phyloP scores from a whole-genome alignment of 2,888 invertebrate genomes.

The Pherbina coryleti region DNA sequence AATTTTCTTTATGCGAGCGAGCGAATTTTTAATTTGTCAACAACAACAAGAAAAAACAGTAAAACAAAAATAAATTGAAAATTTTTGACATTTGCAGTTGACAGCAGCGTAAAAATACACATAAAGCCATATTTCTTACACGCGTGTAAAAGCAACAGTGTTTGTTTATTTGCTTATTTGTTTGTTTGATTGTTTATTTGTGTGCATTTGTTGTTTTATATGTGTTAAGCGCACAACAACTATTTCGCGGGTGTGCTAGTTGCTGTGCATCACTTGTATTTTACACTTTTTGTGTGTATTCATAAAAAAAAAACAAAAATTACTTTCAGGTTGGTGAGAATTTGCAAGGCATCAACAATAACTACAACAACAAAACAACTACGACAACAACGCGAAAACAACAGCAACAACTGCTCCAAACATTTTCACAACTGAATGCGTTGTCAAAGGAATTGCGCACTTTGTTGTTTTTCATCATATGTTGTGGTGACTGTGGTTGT shows the following conservation, averaged over 20 bases:
- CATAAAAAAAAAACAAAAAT: no score
- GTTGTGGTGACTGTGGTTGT: background rate
- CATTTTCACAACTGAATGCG: conserved; percentile 23
- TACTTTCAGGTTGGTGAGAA: background rate
- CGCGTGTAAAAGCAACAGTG: background rate
- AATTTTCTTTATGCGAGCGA: background rate
- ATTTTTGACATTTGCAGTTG: conserved; percentile 1
- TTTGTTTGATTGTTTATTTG: background rate
- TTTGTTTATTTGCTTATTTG: background rate
- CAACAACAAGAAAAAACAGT: background rate
- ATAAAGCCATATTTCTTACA: background rate
- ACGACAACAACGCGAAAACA: no score
- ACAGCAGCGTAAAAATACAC: conserved; percentile 1
- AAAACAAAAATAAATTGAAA: background rate
- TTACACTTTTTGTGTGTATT: no score
- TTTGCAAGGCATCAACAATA: background rate
- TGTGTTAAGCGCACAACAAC: no score
- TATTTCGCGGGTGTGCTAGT: no score
- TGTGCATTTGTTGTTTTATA: no score
- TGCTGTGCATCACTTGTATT: no score
- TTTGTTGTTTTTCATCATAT: background rate
- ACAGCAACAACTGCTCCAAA: background rate
- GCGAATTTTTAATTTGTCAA: background rate
- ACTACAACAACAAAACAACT: no score
- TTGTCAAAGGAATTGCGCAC: conserved; percentile 9